A percentile compares a stretch with the other conserved stretches of the same genome.
These are phyloP conservation scores for Chamaedrilus cognettii DNA, from an alignment of 2,888 invertebrate species.

Conservation along the genomic window DNA sequence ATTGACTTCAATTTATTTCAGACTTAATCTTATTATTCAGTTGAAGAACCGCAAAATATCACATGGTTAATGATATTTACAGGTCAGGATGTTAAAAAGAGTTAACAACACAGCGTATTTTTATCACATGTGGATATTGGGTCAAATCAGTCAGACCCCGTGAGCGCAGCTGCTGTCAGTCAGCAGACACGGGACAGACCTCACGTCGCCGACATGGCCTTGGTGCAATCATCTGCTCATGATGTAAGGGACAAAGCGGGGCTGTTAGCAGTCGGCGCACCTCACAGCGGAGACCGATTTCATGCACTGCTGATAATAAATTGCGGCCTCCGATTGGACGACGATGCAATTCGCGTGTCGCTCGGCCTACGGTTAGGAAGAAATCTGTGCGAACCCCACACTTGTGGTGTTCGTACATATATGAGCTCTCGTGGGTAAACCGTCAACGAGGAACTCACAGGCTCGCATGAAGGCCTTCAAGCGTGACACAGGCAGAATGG, in stretches of 20 bases:
- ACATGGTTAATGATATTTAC: no score
- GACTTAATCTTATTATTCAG: no score
- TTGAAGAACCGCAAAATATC: no score
- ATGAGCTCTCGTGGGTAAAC: no score
- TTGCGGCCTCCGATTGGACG: background rate
- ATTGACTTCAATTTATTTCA: no score
- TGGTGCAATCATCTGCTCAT: background rate
- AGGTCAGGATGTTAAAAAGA: no score
- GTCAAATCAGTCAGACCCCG: no score
- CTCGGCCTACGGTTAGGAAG: background rate
- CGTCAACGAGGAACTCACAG: background rate
- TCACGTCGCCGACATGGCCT: background rate
- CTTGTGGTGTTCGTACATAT: background rate
- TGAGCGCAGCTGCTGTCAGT: background rate
- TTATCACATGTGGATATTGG: no score
- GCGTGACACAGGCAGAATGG: background rate
- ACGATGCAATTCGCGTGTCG: background rate
- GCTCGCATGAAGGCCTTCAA: background rate
- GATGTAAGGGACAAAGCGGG: background rate
- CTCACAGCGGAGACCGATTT: background rate
- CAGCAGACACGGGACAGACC: background rate
- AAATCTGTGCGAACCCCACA: slow-evolving; percentile 6
- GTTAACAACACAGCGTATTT: no score
- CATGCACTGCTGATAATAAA: background rate
- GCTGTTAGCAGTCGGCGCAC: background rate